Conservation (phyloP, 64 coral and sea anemone species). For the Platygyra sinensis region DNA sequence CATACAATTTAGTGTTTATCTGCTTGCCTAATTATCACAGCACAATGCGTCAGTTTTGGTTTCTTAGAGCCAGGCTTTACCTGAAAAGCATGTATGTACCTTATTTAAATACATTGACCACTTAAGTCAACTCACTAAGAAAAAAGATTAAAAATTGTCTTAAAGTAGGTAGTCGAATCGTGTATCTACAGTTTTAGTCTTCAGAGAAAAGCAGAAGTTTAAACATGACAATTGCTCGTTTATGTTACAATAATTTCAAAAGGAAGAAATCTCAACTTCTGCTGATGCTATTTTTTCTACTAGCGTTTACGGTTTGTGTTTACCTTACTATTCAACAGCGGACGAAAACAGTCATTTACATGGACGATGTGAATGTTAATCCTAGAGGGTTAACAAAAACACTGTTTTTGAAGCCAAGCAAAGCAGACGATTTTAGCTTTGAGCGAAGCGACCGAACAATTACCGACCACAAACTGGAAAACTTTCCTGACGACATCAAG, state of each 20-base stretch:
- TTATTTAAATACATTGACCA: not conserved
- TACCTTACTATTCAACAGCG: not conserved
- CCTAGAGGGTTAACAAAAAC: not conserved
- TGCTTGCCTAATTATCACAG: not conserved
- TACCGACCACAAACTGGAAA: not conserved
- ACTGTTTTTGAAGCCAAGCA: not conserved
- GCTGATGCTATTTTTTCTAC: not conserved
- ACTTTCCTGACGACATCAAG: not conserved
- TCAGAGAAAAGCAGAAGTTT: not conserved
- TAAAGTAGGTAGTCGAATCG: not conserved
- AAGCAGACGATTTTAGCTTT: too few relatives aligned
- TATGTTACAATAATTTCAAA: constrained; percentile 20
- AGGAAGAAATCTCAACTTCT: constrained; percentile 3
- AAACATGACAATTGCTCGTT: constrained; percentile 4
- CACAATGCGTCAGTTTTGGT: not conserved
- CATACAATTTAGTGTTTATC: not conserved
- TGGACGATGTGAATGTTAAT: not conserved
- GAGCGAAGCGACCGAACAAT: not conserved
- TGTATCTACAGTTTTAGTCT: not conserved
- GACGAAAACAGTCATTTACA: not conserved
- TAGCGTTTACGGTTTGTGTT: not conserved
- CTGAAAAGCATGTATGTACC: not conserved
- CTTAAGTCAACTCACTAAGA: not conserved
- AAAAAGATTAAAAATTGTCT: not conserved
- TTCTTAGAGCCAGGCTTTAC: not conserved